Conservation (phyloP, 2,797 vertebrate species). For the Lacerta agilis region DNA sequence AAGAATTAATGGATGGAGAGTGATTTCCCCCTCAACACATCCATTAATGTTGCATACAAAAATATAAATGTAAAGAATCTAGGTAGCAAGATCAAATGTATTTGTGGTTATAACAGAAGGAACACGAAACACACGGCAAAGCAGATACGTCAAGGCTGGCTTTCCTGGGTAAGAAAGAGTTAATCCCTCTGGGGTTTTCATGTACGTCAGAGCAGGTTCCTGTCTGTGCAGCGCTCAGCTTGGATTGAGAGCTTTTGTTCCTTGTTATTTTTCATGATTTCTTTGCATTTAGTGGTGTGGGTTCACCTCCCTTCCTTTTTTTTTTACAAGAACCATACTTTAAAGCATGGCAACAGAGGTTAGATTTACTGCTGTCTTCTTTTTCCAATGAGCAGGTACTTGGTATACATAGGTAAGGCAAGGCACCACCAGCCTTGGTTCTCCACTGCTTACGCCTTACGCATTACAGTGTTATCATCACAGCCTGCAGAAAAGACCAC, state of each 20-base stretch:
- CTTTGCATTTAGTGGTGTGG: constrained; percentile 73
- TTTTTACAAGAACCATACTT: constrained; percentile 51
- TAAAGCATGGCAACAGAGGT: constrained; percentile 48
- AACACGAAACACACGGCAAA: constrained; percentile 45
- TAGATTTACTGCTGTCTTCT: constrained; percentile 15
- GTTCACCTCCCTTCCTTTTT: constrained; percentile 25
- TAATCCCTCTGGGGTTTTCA: constrained; percentile 74
- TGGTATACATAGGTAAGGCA: neutral
- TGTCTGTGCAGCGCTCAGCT: constrained; percentile 73
- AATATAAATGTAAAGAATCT: constrained; percentile 29
- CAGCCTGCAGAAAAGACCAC: constrained; percentile 36
- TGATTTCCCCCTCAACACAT: constrained; percentile 5
- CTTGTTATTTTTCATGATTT: constrained; percentile 74
- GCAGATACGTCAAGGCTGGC: constrained; percentile 45
- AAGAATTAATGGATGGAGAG: constrained; percentile 34
- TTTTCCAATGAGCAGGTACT: neutral
- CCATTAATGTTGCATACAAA: constrained; percentile 1
- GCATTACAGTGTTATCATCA: constrained; percentile 35
- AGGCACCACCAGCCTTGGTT: constrained; percentile 1
- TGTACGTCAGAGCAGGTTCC: constrained; percentile 76
- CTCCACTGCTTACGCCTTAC: neutral
- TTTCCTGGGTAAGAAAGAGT: constrained; percentile 73
- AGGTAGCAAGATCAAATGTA: constrained; percentile 56
- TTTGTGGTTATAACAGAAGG: constrained; percentile 29
- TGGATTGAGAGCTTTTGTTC: constrained; percentile 77